Evolutionary conservation across 2,888 invertebrate species (phyloP), one percentile per base, ranked within the genome.

Genomic region (Strigamia transsilvanica): DNA sequence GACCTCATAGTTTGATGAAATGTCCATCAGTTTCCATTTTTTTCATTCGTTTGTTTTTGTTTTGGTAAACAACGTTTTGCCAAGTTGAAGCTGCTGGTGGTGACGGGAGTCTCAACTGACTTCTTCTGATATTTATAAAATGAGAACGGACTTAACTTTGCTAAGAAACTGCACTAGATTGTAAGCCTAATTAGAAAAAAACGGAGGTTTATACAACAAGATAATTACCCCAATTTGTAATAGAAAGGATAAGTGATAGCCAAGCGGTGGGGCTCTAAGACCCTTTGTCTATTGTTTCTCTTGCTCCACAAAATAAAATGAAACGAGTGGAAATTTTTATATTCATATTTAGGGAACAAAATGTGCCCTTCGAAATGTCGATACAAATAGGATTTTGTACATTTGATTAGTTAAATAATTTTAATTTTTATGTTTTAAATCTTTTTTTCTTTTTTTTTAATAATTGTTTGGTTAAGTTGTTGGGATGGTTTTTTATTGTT

Each of bases 101-200:
- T 73, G 12, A 27, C n/a, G 15, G 15, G 4, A 73, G 73, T 32
- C n/a, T 12, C 32, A 13, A 73, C 12, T 32, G 32, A 73, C 32
- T 73, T 73, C 73, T 12, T 32, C 12, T 32, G 32, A 15, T 73
- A 73, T 73, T 73, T 73, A 73, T 73, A 73, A 73, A 73, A 73
- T 73, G 73, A 73, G 73, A 73, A 73, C 73, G 73, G 73, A 73
- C 73, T n/a, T 73, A 27, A 56, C 56, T 73, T 73, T 73, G 73
- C 73, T 18, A 73, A 73, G 27, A 73, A 73, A 73, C 73, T 73
- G 32, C 32, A 73, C 32, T 73, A 73, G 73, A 73, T 73, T 73
- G 23, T 32, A 73, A 73, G 73, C 73, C 73, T 73, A 73, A 73
- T 32, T 73, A 73, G 73, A 27, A 32, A 56, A 32, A 56, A 73